Percentiles rank a stretch among this genome's conserved stretches.
Conservation (phyloP, 2,113 vertebrate species). For the Odocoileus virginianus region DNA sequence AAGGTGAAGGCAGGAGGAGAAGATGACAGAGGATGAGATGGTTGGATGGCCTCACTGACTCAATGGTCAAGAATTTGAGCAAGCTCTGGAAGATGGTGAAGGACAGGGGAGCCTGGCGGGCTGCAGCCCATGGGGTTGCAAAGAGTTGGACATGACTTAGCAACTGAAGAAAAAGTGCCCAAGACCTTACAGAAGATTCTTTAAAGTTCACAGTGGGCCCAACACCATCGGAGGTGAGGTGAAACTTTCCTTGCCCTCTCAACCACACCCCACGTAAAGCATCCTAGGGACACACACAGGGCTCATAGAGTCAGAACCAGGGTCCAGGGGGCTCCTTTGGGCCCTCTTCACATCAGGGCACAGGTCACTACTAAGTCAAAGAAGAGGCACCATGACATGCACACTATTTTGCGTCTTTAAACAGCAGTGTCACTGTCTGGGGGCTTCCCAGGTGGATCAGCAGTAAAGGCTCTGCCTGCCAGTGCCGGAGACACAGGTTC, state of each 20-base stretch:
- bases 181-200: neutral
- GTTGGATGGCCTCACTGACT: neutral
- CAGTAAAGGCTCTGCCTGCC: neutral
- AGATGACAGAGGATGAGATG: neutral
- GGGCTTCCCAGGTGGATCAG: neutral
- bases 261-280: fast-evolving
- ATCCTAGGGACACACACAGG: fast-evolving
- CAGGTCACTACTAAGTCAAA: neutral
- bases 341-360: neutral
- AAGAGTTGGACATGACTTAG: neutral
- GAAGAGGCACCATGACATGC: fast-evolving
- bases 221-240: fast-evolving
- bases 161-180: neutral
- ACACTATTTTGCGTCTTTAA: fast-evolving
- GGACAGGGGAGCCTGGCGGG: neutral
- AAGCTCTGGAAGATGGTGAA: neutral
- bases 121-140: neutral
- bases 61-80: neutral
- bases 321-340: neutral
- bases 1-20: neutral
- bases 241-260: neutral
- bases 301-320: fast-evolving
- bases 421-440: fast-evolving
- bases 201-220: neutral
- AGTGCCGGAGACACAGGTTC: neutral